A percentile compares a stretch with the other conserved stretches of the same genome.
Conservation (phyloP, 2,797 vertebrate species). For the Iguana delicatissima region DNA sequence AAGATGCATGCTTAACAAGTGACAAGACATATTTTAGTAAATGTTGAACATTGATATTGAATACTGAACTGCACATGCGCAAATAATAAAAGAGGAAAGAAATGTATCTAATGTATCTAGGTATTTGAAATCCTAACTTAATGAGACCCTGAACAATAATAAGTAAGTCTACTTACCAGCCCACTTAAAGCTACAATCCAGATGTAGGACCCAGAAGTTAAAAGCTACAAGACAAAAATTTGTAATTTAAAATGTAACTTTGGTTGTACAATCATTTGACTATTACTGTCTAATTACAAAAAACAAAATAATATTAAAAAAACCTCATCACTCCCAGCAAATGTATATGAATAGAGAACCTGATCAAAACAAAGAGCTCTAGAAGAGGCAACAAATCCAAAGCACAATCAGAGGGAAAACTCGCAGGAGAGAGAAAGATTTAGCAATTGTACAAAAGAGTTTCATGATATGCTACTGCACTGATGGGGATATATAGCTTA, state of each 20-base stretch:
- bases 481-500: neutral
- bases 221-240: constrained; percentile 84
- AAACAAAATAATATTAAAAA: neutral
- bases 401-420: neutral
- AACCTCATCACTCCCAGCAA: neutral
- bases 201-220: constrained; percentile 95
- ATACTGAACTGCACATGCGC: neutral
- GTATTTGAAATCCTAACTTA: constrained; percentile 17
- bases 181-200: constrained; percentile 95
- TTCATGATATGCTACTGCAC: constrained; percentile 37
- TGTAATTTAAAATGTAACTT: constrained; percentile 46
- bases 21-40: neutral
- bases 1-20: no score
- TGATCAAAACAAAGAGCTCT: constrained; percentile 13
- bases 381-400: constrained; percentile 47
- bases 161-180: constrained; percentile 86
- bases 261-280: constrained; percentile 30
- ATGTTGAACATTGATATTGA: neutral
- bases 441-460: constrained; percentile 38
- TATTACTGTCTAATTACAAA: neutral
- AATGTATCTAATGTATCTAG: neutral
- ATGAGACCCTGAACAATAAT: neutral
- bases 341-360: constrained; percentile 36
- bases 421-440: neutral
- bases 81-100: constrained; percentile 9